A percentile compares a stretch with the other conserved stretches of the same genome.
Conservation (phyloP, 2,113 vertebrate genomes). For the Plotosus lineatus region DNA sequence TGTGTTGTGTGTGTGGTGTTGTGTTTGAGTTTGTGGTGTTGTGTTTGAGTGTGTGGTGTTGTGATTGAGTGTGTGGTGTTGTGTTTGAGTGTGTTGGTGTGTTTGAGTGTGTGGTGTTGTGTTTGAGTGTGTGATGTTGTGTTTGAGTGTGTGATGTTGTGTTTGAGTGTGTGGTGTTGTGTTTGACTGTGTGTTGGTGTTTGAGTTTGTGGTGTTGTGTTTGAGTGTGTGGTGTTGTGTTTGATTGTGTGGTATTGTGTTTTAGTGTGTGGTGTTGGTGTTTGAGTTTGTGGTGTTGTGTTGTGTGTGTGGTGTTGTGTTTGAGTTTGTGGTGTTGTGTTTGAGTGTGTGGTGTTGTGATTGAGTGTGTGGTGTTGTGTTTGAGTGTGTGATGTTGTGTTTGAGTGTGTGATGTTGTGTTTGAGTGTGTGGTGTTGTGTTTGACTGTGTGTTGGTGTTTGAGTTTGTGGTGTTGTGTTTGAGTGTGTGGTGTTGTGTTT, state of each 20-base stretch:
- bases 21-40: neutral
- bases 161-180: neutral
- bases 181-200: no score
- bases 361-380: no score
- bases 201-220: neutral
- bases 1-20: no score
- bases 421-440: neutral
- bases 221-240: neutral
- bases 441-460: no score
- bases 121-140: no score
- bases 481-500: neutral
- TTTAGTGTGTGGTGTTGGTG: neutral
- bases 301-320: no score
- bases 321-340: neutral
- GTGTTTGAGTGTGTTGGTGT: no score
- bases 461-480: neutral
- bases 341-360: neutral
- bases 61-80: neutral
- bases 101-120: neutral
- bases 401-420: no score
- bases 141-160: neutral
- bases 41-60: neutral
- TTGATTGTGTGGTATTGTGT: no score
- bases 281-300: neutral
- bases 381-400: neutral